Evolutionary conservation across 2,888 invertebrate species (phyloP), one percentile per base, ranked within the genome.

Genomic region (Cremastinae sp.): DNA sequence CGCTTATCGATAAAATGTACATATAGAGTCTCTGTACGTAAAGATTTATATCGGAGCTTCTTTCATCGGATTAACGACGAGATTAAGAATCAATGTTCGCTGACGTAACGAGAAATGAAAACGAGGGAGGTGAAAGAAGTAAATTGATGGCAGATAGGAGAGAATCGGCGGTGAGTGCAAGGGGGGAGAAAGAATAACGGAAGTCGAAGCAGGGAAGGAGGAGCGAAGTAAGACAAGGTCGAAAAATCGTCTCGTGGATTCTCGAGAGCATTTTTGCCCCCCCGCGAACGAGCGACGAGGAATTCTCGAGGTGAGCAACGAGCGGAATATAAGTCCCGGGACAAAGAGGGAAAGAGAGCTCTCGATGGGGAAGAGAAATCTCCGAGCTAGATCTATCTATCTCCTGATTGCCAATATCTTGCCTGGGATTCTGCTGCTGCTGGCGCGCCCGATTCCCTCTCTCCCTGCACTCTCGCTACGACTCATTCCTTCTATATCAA

Each of bases 361-460:
- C 68, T 59, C 64, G 76, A 76, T 76, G 61, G 69, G 47, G 69
- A 73, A 76, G 76, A 76, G 76, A 73, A 76, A 76, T 76, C 76
- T 73, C 22, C 64, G 73, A 69, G 59, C 58, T 58, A 74, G 76
- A 78, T 80, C 76, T 73, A 80, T 80, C 78, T 84, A 81, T 83
- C 79, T 79, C 79, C 79, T 83, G 84, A 85, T 85, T 85, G 84
- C 81, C 82, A 81, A 83, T 86, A 84, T 83, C 84, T 83, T 81
- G 82, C 75, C 75, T 58, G 75, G 75, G 71, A 79, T 77, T 34
- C 61, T 70, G 69, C 69, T 70, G 72, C 61, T 74, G 66, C n/a
- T n/a, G n/a, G 75, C 71, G 72, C 78, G 66, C 70, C 61, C 78
- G 59, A 51, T 65, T 56, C 28, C 9, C 41, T 56, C 43, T 58